A percentile compares a stretch with the other conserved stretches of the same genome.
These are phyloP conservation scores for Craterocephalus amniculus DNA, from an alignment of 2,797 vertebrate genomes.

Conservation along the genomic window DNA sequence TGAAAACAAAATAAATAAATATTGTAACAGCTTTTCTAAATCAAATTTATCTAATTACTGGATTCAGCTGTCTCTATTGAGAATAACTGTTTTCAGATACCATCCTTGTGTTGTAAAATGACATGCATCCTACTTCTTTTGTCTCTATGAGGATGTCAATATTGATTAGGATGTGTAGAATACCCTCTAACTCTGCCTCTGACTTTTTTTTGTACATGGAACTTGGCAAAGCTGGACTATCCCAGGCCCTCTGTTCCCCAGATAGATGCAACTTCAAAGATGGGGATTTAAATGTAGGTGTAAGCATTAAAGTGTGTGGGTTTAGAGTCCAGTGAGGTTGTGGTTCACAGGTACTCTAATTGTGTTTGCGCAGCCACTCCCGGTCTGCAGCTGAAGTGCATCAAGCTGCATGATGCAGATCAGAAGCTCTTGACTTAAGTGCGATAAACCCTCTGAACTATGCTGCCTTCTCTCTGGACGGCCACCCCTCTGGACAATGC, in stretches of 20 bases:
- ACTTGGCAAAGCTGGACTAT: conserved; percentile 47
- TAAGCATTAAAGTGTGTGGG: conserved; percentile 56
- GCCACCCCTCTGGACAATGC: conserved; percentile 49
- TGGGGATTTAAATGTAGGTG: conserved; percentile 50
- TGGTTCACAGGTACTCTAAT: conserved; percentile 12
- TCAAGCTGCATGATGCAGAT: conserved; percentile 47
- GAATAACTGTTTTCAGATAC: not conserved
- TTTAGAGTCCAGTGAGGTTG: conserved; percentile 26
- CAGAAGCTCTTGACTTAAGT: conserved; percentile 56
- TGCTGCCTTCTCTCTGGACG: conserved; percentile 46
- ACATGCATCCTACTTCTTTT: not conserved
- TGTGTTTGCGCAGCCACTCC: not conserved
- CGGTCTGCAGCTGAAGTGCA: conserved; percentile 12
- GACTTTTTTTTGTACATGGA: conserved; percentile 37
- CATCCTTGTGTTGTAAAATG: not conserved
- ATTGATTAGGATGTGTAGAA: conserved; percentile 7
- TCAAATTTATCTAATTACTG: too few species aligned
- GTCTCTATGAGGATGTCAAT: not conserved
- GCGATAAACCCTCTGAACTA: conserved; percentile 58
- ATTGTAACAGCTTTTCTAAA: too few species aligned
- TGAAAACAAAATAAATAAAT: too few species aligned
- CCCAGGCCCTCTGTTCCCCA: conserved; percentile 64
- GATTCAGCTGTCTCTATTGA: not conserved
- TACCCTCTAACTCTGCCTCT: conserved; percentile 6
- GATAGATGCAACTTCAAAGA: conserved; percentile 58